phyloP scores from a whole-genome alignment of 2,888 invertebrate species.

The Drosophila nigricruria region DNA sequence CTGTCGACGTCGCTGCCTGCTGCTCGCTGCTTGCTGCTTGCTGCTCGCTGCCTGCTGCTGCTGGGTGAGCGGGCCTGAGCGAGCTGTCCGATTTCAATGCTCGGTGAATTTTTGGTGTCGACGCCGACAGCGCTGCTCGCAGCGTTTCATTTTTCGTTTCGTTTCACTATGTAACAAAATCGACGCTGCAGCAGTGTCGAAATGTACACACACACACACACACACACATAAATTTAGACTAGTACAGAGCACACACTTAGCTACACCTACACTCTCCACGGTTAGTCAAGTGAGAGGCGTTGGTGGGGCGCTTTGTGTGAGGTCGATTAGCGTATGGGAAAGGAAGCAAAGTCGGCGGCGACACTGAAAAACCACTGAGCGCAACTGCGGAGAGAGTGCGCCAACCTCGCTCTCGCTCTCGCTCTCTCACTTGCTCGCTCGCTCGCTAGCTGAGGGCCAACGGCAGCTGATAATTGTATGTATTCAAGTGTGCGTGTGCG shows the following conservation, averaged over 20 bases:
- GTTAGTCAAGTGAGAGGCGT: slow-evolving; percentile 43
- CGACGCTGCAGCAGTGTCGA: slow-evolving; percentile 48
- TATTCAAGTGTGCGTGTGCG: slow-evolving; percentile 33
- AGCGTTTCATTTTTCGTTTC: slow-evolving; percentile 77
- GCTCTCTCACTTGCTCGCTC: too few species aligned
- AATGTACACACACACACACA: slow-evolving; percentile 46
- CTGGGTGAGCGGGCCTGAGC: slow-evolving; percentile 34
- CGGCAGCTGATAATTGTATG: slow-evolving; percentile 75
- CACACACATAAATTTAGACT: slow-evolving; percentile 9
- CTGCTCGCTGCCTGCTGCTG: slow-evolving; percentile 14
- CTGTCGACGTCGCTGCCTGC: slow-evolving; percentile 29
- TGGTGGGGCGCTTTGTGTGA: slow-evolving; percentile 64
- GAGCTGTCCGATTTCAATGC: slow-evolving; percentile 51
- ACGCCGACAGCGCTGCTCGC: slow-evolving; percentile 66
- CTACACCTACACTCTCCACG: slow-evolving; percentile 62
- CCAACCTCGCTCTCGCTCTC: too few species aligned
- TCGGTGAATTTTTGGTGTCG: slow-evolving; percentile 52
- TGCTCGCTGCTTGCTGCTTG: background rate
- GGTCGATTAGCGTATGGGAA: slow-evolving; percentile 68
- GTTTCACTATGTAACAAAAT: slow-evolving; percentile 56
- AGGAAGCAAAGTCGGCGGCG: slow-evolving; percentile 62
- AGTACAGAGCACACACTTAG: slow-evolving; percentile 12
- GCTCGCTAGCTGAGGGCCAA: slow-evolving; percentile 62
- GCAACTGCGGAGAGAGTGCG: slow-evolving; percentile 62
- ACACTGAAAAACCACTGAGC: slow-evolving; percentile 70